Conservation (phyloP, 1,140 invertebrate species). For the Trachymyrmex cornetzi region DNA sequence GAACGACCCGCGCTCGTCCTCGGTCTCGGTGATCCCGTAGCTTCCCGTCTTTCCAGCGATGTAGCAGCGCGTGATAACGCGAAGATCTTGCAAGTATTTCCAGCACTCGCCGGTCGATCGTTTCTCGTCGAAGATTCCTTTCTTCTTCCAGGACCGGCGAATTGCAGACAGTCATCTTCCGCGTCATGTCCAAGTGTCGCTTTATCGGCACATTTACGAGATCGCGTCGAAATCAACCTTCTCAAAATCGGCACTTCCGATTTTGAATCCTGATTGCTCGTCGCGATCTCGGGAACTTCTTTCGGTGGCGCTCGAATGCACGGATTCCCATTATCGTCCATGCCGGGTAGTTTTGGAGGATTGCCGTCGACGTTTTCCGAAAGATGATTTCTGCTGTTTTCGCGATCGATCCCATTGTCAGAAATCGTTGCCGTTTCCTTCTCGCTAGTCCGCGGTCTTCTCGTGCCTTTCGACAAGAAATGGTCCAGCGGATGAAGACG, state of each 20-base stretch:
- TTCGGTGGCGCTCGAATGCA: not conserved
- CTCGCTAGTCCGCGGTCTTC: conserved; percentile 67
- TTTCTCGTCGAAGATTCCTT: not conserved
- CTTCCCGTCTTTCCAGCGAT: not conserved
- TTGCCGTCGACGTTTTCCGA: not conserved
- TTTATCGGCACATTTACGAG: not conserved
- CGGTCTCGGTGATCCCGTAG: conserved; percentile 3
- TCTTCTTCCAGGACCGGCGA: not conserved
- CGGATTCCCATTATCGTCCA: conserved; percentile 43
- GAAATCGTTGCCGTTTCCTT: conserved; percentile 55
- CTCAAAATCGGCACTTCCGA: not conserved
- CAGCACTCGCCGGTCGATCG: conserved; percentile 1
- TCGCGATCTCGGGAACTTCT: not conserved
- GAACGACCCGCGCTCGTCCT: conserved; percentile 5
- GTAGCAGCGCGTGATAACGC: not conserved
- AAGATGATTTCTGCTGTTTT: not conserved
- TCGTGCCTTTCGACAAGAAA: conserved; percentile 74
- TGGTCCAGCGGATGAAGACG: conserved; percentile 78
- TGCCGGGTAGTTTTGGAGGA: not conserved
- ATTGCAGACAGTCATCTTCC: not conserved
- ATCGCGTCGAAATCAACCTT: not conserved
- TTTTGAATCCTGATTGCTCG: not conserved
- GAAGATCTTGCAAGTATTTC: not conserved
- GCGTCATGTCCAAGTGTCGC: not conserved
- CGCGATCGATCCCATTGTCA: not conserved